Conservation (phyloP, 1,140 invertebrate species). For the Drosophila miranda region DNA sequence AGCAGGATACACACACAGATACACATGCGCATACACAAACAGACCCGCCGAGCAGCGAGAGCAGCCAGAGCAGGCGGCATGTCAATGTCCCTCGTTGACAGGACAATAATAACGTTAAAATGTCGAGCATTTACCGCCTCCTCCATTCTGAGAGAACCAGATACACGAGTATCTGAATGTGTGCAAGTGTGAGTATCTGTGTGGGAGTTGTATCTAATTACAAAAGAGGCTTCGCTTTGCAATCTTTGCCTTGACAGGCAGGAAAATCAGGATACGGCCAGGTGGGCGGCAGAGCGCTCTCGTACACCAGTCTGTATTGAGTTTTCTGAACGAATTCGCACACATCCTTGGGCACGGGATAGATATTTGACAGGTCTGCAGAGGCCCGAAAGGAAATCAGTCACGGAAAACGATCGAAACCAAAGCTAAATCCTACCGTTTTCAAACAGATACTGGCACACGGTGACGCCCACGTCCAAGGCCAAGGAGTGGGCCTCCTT, state of each 20-base stretch:
- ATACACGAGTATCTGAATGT: not conserved
- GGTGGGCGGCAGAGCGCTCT: conserved; percentile 12
- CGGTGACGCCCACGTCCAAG: conserved; percentile 90
- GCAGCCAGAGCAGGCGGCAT: conserved; percentile 14
- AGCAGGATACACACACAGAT: conserved; percentile 37
- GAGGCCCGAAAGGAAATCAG: not conserved
- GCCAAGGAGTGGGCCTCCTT: conserved; percentile 93
- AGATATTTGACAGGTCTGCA: conserved; percentile 21
- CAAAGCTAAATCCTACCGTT: conserved; percentile 10
- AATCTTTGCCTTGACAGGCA: too few relatives aligned
- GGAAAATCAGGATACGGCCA: conserved; percentile 29
- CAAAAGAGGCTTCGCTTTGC: not conserved
- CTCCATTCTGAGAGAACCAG: conserved; percentile 11
- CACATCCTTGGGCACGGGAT: conserved; percentile 20
- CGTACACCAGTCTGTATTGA: conserved; percentile 24
- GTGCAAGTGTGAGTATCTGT: not conserved
- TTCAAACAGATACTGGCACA: conserved; percentile 93
- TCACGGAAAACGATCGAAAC: not conserved
- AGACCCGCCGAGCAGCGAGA: not conserved
- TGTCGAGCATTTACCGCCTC: conserved; percentile 63
- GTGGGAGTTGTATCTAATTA: conserved; percentile 23
- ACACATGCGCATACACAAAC: conserved; percentile 13
- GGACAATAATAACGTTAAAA: conserved; percentile 81
- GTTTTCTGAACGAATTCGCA: not conserved
- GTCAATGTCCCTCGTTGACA: conserved; percentile 76